phyloP scores from a whole-genome alignment of 53 echinoderm and acorn worm genomes.

The Luidia sarsii region DNA sequence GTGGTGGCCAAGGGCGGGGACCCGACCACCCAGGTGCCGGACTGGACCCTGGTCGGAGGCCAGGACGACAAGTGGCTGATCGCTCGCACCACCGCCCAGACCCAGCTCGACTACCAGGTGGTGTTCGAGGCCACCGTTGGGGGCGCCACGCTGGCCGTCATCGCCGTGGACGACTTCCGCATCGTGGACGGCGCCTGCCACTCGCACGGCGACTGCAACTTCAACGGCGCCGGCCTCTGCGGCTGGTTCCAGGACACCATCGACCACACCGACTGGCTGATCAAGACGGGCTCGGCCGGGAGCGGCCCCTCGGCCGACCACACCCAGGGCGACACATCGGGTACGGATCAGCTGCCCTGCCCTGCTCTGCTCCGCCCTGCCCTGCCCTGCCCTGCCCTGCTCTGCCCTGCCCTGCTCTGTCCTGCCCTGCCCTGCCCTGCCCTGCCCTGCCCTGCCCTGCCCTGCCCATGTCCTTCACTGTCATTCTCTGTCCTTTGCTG shows the following conservation, averaged over 20 bases:
- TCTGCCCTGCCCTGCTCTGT: no score
- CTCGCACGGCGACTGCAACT: conserved; percentile 67
- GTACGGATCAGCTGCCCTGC: conserved; percentile 22
- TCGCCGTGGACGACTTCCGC: conserved; percentile 62
- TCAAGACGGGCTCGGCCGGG: conserved; percentile 46
- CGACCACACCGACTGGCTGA: conserved; percentile 91
- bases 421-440: no score
- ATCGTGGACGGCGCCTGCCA: conserved; percentile 46
- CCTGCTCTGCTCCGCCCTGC: no score
- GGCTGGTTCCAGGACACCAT: conserved; percentile 66
- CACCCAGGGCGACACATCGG: conserved; percentile 55
- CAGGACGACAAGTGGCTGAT: conserved; percentile 60
- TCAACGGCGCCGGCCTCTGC: conserved; percentile 61
- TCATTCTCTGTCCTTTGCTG: no score
- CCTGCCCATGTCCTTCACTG: no score
- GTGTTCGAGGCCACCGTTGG: conserved; percentile 60
- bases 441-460: no score
- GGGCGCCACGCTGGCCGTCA: conserved; percentile 21
- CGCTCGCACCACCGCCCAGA: conserved; percentile 27
- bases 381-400: no score
- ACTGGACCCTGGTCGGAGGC: conserved; percentile 38
- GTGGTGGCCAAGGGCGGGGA: conserved; percentile 34
- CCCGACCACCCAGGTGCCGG: conserved; percentile 42
- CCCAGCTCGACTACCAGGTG: conserved; percentile 40
- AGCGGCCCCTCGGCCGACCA: conserved; percentile 80